A percentile compares a stretch with the other conserved stretches of the same genome.
These are phyloP conservation scores for Tiliacea aurago DNA, from an alignment of 2,888 invertebrate genomes.

Conservation along the genomic window DNA sequence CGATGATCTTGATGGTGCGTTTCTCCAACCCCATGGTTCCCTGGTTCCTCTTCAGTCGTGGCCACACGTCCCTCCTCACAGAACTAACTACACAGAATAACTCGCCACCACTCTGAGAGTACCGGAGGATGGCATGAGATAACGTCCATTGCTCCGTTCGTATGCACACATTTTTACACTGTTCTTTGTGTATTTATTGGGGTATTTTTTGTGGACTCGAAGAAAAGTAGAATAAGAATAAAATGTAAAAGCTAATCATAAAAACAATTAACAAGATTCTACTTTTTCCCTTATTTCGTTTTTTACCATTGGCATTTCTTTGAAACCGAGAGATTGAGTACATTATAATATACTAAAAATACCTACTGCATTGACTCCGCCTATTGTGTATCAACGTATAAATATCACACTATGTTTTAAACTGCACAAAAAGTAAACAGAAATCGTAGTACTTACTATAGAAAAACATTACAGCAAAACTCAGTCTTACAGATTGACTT, in stretches of 20 bases:
- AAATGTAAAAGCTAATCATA: too few species aligned
- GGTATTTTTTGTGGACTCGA: background rate
- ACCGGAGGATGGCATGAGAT: conserved; percentile 54
- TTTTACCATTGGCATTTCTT: too few species aligned
- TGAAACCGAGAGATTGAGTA: too few species aligned
- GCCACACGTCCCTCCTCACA: conserved; percentile 52
- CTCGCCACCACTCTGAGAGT: conserved; percentile 27
- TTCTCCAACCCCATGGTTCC: conserved; percentile 83
- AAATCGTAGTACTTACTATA: too few species aligned
- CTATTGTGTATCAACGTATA: too few species aligned
- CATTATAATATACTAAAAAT: too few species aligned
- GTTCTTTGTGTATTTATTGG: background rate
- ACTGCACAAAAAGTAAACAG: too few species aligned
- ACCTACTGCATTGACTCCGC: too few species aligned
- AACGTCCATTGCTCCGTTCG: conserved; percentile 71
- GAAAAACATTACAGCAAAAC: too few species aligned
- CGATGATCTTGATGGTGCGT: conserved; percentile 83
- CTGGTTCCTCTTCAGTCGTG: background rate
- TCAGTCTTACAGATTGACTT: background rate
- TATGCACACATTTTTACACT: background rate
- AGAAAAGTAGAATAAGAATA: background rate
- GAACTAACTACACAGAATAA: conserved; percentile 53
- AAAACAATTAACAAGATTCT: too few species aligned
- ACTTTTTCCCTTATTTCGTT: too few species aligned
- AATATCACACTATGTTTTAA: too few species aligned